Conservation (phyloP, 2,888 invertebrate genomes). For the Andrena hattorfiana region DNA sequence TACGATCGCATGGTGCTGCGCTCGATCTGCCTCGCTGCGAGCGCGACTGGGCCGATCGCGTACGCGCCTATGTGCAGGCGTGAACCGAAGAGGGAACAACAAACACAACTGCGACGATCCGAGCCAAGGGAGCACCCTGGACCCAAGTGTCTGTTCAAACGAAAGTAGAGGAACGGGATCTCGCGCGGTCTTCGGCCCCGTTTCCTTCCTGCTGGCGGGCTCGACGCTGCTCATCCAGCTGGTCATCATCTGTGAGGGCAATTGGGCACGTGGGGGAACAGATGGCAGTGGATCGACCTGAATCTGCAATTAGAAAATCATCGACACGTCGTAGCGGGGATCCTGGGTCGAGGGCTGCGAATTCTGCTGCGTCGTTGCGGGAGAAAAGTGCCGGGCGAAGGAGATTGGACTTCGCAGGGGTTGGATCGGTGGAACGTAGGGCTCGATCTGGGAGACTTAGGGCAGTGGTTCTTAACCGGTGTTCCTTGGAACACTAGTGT, state of each 20-base stretch:
- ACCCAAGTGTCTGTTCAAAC: not conserved
- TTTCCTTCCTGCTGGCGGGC: constrained; percentile 3
- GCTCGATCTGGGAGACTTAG: too few species aligned
- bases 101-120: not conserved
- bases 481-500: too few species aligned
- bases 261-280: constrained; percentile 94
- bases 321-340: constrained; percentile 7
- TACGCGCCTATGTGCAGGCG: not conserved
- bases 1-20: not conserved
- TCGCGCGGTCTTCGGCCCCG: constrained; percentile 1
- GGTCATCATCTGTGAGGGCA: constrained; percentile 88
- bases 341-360: not conserved
- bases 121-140: not conserved
- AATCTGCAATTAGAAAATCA: constrained; percentile 88
- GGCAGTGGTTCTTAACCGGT: too few species aligned
- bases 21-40: not conserved
- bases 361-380: too few species aligned
- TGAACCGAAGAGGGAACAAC: not conserved
- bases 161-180: constrained; percentile 14
- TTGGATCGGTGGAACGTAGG: too few species aligned
- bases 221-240: constrained; percentile 9
- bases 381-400: too few species aligned
- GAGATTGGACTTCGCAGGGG: too few species aligned
- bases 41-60: too few species aligned
- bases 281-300: constrained; percentile 94